Evolutionary conservation across 2,113 vertebrate species (phyloP).

Genomic region (Progne subis): DNA sequence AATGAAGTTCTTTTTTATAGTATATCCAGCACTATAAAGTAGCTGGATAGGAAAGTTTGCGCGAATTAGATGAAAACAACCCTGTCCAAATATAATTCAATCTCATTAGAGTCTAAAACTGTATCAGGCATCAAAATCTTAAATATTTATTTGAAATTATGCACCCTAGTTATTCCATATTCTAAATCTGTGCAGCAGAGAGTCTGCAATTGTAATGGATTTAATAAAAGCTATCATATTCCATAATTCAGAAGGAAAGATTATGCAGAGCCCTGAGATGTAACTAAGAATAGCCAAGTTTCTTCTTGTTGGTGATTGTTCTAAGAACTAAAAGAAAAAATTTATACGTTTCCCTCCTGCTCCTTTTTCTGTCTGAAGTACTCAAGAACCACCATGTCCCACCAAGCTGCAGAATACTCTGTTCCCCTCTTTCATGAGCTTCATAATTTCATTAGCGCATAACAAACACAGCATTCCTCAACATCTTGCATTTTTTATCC

Average conservation of each 20-base stretch:
- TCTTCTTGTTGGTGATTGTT: conserved; percentile 39
- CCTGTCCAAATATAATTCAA: conserved; percentile 26
- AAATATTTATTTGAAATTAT: conserved; percentile 82
- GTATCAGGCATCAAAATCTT: conserved; percentile 70
- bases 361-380: neutral
- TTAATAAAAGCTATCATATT: conserved; percentile 72
- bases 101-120: conserved; percentile 61
- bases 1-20: neutral
- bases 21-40: neutral
- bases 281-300: conserved; percentile 75
- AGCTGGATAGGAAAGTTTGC: neutral
- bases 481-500: neutral
- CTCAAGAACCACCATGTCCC: neutral
- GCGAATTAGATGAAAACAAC: conserved; percentile 1
- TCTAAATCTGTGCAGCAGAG: conserved; percentile 68
- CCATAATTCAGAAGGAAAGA: conserved; percentile 73
- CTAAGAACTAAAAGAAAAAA: conserved; percentile 29
- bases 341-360: neutral
- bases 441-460: neutral
- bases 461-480: neutral
- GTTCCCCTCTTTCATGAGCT: neutral
- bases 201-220: conserved; percentile 67
- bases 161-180: conserved; percentile 79
- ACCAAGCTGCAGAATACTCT: neutral
- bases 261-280: conserved; percentile 55